Base-by-base conservation (phyloP, 37 sponge, comb jelly and placozoan genomes). In the Mnemiopsis leidyi region DNA sequence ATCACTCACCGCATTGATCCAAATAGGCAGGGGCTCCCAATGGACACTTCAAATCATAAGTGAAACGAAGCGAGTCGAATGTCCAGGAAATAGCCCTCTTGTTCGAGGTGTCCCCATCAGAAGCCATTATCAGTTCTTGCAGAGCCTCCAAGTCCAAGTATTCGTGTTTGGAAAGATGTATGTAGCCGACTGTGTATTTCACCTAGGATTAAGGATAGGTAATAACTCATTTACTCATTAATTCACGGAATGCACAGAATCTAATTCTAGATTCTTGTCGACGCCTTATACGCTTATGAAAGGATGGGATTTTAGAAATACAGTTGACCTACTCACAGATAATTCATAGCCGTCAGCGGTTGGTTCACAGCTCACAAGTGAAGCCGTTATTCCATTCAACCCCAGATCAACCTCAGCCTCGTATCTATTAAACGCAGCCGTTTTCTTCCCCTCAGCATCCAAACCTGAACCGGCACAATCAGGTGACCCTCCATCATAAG, bases 71-170 rank as follows among this genome's bases (percentile, higher is more conserved):
- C 5, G 90, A 40, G 29, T 40, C 90, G 29, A 85, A 85, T 38
- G 0, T 21, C 90, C 90, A 85, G 48, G 90, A 85, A 23, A 28
- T 21, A 23, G 40, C 61, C 39, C 90, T n/a, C 39, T 40, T 85
- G 29, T 28, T 39, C n/a, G 61, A n/a, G 23, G 39, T 38, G 90
- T 85, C 61, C 3, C 90, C 90, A 26, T 85, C 90, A 85, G 61
- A 40, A 9, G 25, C 48, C 2, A 28, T 33, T 0, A 85, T 85
- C 25, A n/a, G 23, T 16, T 40, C 28, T 28, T 23, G 33, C 0
- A 85, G 48, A 16, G 0, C 24, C 3, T 38, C 61, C 29, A 85
- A 37, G 61, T 85, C 90, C 30, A 85, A 3, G 28, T 40, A 38
- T 20, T 39, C 28, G 28, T 40, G 90, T 21, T 85, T 37, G 23